These are phyloP conservation scores for Tyrophagus putrescentiae DNA, from an alignment of 1,140 invertebrate genomes.

Conservation along the genomic window DNA sequence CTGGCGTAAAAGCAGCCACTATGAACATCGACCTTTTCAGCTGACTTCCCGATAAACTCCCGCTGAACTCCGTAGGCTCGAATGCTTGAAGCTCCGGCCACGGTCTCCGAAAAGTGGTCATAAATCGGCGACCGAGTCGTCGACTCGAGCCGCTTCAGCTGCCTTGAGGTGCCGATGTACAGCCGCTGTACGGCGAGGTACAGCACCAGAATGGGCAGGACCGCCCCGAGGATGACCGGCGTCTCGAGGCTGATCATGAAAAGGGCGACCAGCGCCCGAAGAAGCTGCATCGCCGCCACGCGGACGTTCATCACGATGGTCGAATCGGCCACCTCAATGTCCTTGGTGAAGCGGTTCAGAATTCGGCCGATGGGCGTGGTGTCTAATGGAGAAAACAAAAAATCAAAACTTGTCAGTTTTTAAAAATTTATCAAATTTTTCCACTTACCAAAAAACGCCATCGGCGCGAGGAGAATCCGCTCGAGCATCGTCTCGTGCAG, in stretches of 20 bases:
- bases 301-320: constrained; percentile 39
- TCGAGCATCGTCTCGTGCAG: constrained; percentile 43
- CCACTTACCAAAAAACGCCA: constrained; percentile 44
- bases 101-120: constrained; percentile 41
- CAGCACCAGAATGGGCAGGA: constrained; percentile 39
- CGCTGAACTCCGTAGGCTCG: constrained; percentile 37
- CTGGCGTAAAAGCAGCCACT: constrained; percentile 35
- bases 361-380: constrained; percentile 50
- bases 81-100: constrained; percentile 41
- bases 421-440: no score
- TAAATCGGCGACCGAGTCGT: constrained; percentile 41
- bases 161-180: constrained; percentile 40
- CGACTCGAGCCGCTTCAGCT: constrained; percentile 42
- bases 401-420: no score
- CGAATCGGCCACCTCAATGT: constrained; percentile 38
- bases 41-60: constrained; percentile 11
- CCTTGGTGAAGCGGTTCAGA: constrained; percentile 47
- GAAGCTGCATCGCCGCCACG: constrained; percentile 32
- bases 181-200: constrained; percentile 37
- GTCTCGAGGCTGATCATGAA: constrained; percentile 40
- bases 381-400: constrained; percentile 33
- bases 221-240: constrained; percentile 39
- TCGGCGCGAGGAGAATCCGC: constrained; percentile 48
- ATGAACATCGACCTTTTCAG: constrained; percentile 4
- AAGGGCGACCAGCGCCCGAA: constrained; percentile 37